phyloP scores from a whole-genome alignment of 2,797 vertebrate species.

The Smutsia temminckii region DNA sequence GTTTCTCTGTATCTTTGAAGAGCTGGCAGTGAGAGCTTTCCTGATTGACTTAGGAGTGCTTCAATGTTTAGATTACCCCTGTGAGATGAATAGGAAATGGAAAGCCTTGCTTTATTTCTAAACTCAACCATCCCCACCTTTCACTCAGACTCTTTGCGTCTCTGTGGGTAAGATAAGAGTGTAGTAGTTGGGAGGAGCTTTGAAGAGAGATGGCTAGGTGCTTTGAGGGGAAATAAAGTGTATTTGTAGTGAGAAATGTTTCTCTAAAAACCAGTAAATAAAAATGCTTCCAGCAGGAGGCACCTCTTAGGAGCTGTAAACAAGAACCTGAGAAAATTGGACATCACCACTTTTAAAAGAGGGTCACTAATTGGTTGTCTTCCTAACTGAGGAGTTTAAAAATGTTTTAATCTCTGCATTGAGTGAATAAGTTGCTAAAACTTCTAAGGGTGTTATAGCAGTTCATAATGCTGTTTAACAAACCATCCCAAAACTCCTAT shows the following conservation, averaged over 20 bases:
- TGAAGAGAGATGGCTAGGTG: not conserved
- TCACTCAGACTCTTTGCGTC: not conserved
- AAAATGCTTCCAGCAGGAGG: not conserved
- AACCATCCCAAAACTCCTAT: not conserved
- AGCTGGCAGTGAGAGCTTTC: constrained; percentile 44
- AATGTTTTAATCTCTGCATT: not conserved
- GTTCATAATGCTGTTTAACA: not conserved
- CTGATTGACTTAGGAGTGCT: constrained; percentile 59
- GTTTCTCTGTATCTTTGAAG: constrained; percentile 45
- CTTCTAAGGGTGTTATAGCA: not conserved
- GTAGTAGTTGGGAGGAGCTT: not conserved
- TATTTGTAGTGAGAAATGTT: constrained; percentile 19
- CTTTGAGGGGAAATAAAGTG: not conserved
- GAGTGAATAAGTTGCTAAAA: not conserved
- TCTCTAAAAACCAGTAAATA: not conserved
- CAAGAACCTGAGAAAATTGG: not conserved
- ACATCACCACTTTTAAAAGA: not conserved
- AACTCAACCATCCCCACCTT: constrained; percentile 26
- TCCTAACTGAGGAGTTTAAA: not conserved
- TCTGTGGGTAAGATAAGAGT: not conserved
- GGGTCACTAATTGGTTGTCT: not conserved
- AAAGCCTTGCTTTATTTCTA: constrained; percentile 48
- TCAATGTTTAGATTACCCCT: constrained; percentile 47
- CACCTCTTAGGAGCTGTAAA: not conserved
- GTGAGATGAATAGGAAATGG: constrained; percentile 56